Base-by-base conservation (phyloP, 2,888 invertebrate genomes). In the Thelaira solivaga region DNA sequence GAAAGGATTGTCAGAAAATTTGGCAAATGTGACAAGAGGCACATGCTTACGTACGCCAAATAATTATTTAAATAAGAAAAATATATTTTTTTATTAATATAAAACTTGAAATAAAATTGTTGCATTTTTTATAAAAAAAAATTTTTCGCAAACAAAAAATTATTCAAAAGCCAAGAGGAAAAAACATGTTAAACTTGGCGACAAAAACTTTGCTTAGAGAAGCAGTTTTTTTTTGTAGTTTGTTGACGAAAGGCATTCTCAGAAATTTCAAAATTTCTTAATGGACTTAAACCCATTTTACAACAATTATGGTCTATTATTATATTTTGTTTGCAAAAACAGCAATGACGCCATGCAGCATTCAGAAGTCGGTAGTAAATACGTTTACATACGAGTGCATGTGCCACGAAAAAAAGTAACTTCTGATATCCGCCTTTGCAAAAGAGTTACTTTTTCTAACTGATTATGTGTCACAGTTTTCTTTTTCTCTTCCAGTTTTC, bases 11-110 rank as follows among this genome's bases (percentile, higher is more conserved):
- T 57, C 49, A 62, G 43, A 57, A 68, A 57, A 62, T 68, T 77
- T 77, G 77, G 77, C 77, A 77, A 73, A 77, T 57, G 73, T 67
- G 68, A 77, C 62, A 62, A 57, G 62, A 20, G 61, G 22, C 68
- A 62, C 53, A 68, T n/a, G n/a, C n/a, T n/a, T n/a, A n/a, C n/a
- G n/a, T 47, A 49, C 45, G 62, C 53, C 55, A 64, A 43, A 57
- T 45, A 51, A 49, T 69, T n/a, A 64, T 29, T 45, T 31, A 62
- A 53, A 18, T 45, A 20, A 53, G 20, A 39, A 39, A 39, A 20
- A 22, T 4, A 18, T 5, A 55, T 10, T 41, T 49, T 29, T 39
- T 47, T 20, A 0, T 18, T 4, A 36, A 57, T 24, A 55, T 24
- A 51, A 47, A 49, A 36, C 45, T 39, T 47, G 3, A 7, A 57